A percentile compares a stretch with the other conserved stretches of the same genome.
Conservation (phyloP, 2,797 vertebrate genomes). For the Peromyscus eremicus region DNA sequence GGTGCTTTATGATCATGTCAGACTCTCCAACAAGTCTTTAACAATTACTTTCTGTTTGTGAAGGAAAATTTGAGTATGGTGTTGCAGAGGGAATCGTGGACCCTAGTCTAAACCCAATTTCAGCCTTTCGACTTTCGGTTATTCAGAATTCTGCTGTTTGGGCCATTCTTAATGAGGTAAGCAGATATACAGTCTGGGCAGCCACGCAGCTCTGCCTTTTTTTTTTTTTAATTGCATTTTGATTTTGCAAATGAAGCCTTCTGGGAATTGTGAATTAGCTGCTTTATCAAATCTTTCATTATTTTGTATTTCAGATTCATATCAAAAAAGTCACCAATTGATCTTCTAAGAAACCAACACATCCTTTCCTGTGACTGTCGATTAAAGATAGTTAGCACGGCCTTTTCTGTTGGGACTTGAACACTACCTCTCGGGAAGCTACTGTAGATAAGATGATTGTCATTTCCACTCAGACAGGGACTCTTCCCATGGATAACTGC, state of each 20-base stretch:
- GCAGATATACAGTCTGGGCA: constrained; percentile 51
- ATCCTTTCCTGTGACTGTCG: constrained; percentile 71
- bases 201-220: not conserved
- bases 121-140: constrained; percentile 95
- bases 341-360: constrained; percentile 80
- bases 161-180: constrained; percentile 98
- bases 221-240: not conserved
- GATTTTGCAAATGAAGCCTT: constrained; percentile 42
- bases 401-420: constrained; percentile 86
- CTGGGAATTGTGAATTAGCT: constrained; percentile 39
- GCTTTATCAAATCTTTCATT: constrained; percentile 65
- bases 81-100: constrained; percentile 95
- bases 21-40: not conserved
- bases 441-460: constrained; percentile 90
- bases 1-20: not conserved
- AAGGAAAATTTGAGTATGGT: constrained; percentile 97
- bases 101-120: constrained; percentile 93
- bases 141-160: constrained; percentile 97
- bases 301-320: constrained; percentile 94
- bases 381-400: constrained; percentile 86
- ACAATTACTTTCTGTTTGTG: constrained; percentile 73
- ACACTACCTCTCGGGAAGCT: constrained; percentile 92
- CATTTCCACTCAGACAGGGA: constrained; percentile 85
- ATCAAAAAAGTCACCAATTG: constrained; percentile 96
- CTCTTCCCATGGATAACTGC: constrained; percentile 78